Evolutionary conservation across 2,113 vertebrate species (phyloP).

Genomic region (Anarrhichthys ocellatus): DNA sequence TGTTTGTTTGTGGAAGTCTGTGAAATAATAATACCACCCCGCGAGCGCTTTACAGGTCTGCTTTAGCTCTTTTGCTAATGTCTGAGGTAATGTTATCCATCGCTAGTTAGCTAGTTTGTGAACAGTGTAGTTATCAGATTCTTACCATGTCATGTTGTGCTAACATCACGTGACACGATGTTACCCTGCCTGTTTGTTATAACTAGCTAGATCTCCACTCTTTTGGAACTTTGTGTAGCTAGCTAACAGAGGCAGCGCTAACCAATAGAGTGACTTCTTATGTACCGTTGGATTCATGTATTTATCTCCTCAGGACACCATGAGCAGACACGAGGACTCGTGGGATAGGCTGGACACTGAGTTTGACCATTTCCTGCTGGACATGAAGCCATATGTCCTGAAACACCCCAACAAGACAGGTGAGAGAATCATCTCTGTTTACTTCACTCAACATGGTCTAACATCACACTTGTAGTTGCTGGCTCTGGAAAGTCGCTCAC

Average conservation of each 20-base stretch:
- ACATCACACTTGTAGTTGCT: neutral
- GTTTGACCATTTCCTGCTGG: slow-evolving; percentile 89
- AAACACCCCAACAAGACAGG: slow-evolving; percentile 88
- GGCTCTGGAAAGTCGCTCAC: neutral
- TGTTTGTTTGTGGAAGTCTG: neutral
- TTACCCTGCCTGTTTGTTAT: neutral
- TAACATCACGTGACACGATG: neutral
- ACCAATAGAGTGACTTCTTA: too few species aligned
- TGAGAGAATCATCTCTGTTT: slow-evolving; percentile 63
- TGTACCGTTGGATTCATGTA: too few species aligned
- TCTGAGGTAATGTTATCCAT: neutral
- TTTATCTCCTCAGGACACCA: slow-evolving; percentile 58
- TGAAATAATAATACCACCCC: fast-evolving
- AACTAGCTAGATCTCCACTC: neutral
- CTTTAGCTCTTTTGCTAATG: slow-evolving; percentile 39
- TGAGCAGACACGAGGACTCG: slow-evolving; percentile 85
- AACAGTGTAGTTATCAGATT: neutral
- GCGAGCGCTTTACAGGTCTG: neutral
- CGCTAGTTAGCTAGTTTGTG: neutral
- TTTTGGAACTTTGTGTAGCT: neutral
- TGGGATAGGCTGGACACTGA: slow-evolving; percentile 89
- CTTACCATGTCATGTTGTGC: neutral
- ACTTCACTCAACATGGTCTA: neutral
- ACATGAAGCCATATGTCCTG: slow-evolving; percentile 93
- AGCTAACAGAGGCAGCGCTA: neutral